Evolutionary conservation across 1,140 invertebrate species (phyloP), one percentile per base, ranked within the genome.

Genomic region (Ooceraea biroi): DNA sequence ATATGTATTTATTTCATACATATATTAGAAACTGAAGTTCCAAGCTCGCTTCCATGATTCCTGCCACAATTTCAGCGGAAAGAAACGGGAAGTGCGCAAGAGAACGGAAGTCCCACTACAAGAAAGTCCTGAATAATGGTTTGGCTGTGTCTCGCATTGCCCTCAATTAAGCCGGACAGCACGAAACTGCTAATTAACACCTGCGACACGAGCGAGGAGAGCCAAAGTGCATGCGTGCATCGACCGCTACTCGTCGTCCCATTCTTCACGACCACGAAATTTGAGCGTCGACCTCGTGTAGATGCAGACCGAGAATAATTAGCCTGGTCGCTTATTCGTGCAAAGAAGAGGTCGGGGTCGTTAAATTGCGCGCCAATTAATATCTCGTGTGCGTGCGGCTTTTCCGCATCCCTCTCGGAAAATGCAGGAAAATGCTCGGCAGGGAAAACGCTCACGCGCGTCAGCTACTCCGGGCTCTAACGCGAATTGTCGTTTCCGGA

Each of bases 111-210:
- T 12, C 17, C 12, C 22, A 2, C 25, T 48, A 10, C 10, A 27
- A 50, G 69, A 71, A 73, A 63, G 22, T 60, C 46, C n/a, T 50
- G 52, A 84, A 78, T 50, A 83, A 55, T 8, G 46, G 12, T n/a
- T 22, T 46, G 27, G n/a, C 41, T 57, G 63, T 44, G 41, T 44
- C 25, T 17, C 52, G 41, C 25, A 71, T 80, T 44, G 68, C 60
- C 22, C 72, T 90, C 82, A 82, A 87, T 88, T 90, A 88, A 90
- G 60, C 71, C 61, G 44, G 27, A 63, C 27, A 57, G 55, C 74
- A 84, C 46, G 78, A 74, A 88, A 73, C 68, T 82, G 77, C 74
- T 88, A 90, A 85, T 90, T 86, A 89, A 85, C 89, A 86, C 84
- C 68, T 77, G 85, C 71, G 73, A 77, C 68, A 46, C 27, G 48